Evolutionary conservation across 1,140 invertebrate genomes (phyloP).

Genomic region (Drosophila kurseongensis): DNA sequence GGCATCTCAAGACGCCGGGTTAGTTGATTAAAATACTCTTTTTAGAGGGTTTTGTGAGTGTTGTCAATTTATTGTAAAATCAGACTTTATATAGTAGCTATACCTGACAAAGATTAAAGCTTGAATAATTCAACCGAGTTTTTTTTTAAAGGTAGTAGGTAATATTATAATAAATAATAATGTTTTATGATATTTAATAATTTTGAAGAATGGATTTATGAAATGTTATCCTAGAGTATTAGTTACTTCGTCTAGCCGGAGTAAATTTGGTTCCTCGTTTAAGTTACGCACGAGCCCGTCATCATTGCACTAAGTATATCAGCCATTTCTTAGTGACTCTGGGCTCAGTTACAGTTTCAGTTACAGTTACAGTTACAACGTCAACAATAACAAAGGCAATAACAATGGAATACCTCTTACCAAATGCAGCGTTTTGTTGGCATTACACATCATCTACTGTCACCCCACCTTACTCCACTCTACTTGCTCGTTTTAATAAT

Average conservation of each 20-base stretch:
- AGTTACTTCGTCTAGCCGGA: background rate
- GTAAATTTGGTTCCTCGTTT: background rate
- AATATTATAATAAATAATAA: no score
- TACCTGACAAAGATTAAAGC: no score
- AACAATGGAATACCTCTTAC: slow-evolving; percentile 69
- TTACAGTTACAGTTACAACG: slow-evolving; percentile 37
- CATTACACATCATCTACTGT: slow-evolving; percentile 62
- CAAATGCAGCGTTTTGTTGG: slow-evolving; percentile 74
- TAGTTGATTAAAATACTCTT: background rate
- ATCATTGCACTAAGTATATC: slow-evolving; percentile 42
- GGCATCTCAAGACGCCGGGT: background rate
- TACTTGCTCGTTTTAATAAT: slow-evolving; percentile 69
- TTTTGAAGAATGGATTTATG: no score
- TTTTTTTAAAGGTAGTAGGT: no score
- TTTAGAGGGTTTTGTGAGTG: background rate
- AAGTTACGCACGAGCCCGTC: slow-evolving; percentile 54
- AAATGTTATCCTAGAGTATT: background rate
- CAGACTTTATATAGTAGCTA: no score
- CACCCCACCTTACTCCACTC: slow-evolving; percentile 34
- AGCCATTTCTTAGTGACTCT: slow-evolving; percentile 36
- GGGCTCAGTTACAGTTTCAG: slow-evolving; percentile 42
- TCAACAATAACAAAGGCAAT: slow-evolving; percentile 30
- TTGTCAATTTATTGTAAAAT: background rate
- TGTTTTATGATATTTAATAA: no score
- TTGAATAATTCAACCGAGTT: no score